Evolutionary conservation across 1,140 invertebrate species (phyloP).

Genomic region (Alviniconcha marisindica): DNA sequence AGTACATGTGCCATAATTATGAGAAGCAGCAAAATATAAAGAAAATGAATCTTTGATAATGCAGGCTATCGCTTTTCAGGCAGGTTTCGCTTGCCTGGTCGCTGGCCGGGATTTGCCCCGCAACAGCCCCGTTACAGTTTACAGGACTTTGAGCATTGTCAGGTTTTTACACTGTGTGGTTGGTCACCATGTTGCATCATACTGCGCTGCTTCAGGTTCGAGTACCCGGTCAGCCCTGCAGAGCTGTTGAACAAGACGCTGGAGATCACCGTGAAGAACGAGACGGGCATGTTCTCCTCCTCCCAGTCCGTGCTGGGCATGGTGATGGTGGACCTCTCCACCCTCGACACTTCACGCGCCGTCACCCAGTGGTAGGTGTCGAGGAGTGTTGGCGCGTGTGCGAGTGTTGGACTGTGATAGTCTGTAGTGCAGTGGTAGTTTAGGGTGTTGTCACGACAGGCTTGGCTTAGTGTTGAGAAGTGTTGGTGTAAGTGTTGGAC

Average conservation of each 20-base stretch:
- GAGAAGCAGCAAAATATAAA: too few relatives aligned
- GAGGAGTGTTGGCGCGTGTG: background rate
- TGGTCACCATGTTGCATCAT: too few relatives aligned
- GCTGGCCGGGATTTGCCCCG: too few relatives aligned
- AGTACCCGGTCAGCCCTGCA: constrained; percentile 64
- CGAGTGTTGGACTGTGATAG: background rate
- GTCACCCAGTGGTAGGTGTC: constrained; percentile 69
- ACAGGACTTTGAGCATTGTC: too few relatives aligned
- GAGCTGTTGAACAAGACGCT: constrained; percentile 60
- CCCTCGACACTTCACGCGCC: constrained; percentile 65
- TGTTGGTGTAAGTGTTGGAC: background rate
- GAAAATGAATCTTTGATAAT: too few relatives aligned
- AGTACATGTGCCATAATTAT: too few relatives aligned
- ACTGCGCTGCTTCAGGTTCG: constrained; percentile 73
- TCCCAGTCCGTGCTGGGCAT: constrained; percentile 67
- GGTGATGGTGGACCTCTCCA: constrained; percentile 61
- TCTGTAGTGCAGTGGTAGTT: background rate
- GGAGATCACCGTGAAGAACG: constrained; percentile 71
- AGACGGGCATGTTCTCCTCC: constrained; percentile 68
- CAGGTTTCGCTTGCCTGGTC: too few relatives aligned
- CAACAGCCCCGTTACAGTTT: too few relatives aligned
- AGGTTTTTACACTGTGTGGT: too few relatives aligned
- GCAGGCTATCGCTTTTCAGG: too few relatives aligned
- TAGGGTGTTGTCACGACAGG: background rate
- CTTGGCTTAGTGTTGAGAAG: background rate